Conservation (phyloP, 2,888 invertebrate genomes). For the Athalia rosae region DNA sequence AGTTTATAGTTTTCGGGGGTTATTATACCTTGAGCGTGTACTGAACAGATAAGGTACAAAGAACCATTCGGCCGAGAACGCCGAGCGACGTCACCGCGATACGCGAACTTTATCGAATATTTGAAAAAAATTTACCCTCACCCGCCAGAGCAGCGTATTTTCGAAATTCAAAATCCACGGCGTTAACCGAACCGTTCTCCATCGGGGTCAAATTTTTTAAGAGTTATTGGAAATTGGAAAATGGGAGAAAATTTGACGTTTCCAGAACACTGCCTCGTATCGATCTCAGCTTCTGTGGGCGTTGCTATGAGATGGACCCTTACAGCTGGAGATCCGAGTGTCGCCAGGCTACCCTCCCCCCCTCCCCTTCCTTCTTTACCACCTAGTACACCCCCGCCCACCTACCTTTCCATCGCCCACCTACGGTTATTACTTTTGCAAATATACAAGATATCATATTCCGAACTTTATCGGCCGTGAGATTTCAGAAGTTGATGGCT, state of each 20-base stretch:
- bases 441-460: constrained; percentile 67
- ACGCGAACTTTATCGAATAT: neutral
- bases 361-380: constrained; percentile 49
- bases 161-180: constrained; percentile 48
- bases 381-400: constrained; percentile 44
- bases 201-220: constrained; percentile 18
- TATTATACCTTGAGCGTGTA: neutral
- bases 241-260: constrained; percentile 68
- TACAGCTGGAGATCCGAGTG: constrained; percentile 62
- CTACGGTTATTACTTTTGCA: constrained; percentile 68
- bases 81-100: neutral
- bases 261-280: constrained; percentile 72
- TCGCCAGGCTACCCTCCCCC: constrained; percentile 44
- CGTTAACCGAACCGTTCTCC: constrained; percentile 35
- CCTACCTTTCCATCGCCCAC: constrained; percentile 47
- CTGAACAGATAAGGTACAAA: constrained; percentile 20
- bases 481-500: constrained; percentile 35
- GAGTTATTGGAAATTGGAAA: constrained; percentile 61
- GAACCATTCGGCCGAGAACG: neutral
- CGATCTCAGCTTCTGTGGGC: constrained; percentile 73
- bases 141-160: constrained; percentile 49
- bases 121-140: constrained; percentile 52
- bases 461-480: constrained; percentile 46
- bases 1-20: neutral
- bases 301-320: constrained; percentile 74